These are phyloP conservation scores for Creontiades dilutus DNA, from an alignment of 2,888 invertebrate genomes.

Conservation along the genomic window DNA sequence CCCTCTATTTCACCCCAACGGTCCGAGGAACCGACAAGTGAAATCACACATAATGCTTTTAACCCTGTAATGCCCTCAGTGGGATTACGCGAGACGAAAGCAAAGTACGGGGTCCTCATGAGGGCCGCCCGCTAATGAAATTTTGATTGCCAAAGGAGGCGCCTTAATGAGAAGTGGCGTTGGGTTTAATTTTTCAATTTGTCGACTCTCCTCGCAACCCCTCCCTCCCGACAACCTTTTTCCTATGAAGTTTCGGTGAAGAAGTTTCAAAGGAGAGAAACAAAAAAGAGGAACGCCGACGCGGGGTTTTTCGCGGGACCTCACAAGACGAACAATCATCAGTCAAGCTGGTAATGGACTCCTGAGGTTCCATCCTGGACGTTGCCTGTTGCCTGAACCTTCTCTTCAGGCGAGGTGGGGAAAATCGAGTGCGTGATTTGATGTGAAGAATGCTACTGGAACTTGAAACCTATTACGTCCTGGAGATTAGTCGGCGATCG, in stretches of 20 bases:
- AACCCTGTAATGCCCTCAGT: conserved; percentile 6
- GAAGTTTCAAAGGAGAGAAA: not conserved
- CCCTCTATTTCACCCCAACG: not conserved
- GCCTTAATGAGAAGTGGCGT: conserved; percentile 66
- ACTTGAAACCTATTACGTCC: conserved; percentile 63
- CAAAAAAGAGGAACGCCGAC: conserved; percentile 33
- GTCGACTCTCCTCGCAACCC: conserved; percentile 16
- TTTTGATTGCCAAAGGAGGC: conserved; percentile 72
- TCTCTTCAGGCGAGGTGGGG: not conserved
- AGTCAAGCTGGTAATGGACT: conserved; percentile 69
- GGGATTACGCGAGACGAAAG: conserved; percentile 70
- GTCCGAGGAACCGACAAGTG: conserved; percentile 13
- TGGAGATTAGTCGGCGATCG: conserved; percentile 64
- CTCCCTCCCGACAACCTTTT: not conserved
- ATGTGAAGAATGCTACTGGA: conserved; percentile 70
- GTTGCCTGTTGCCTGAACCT: too few relatives aligned
- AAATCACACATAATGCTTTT: conserved; percentile 52
- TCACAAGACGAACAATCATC: conserved; percentile 67
- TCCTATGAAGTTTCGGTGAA: conserved; percentile 4
- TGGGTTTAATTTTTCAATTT: conserved; percentile 71
- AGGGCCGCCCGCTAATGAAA: conserved; percentile 68
- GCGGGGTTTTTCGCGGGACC: conserved; percentile 57
- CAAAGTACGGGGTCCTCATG: not conserved
- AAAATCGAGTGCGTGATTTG: conserved; percentile 61
- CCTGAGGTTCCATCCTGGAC: not conserved